Conservation (phyloP, 2,113 vertebrate genomes). For the Anhinga anhinga region DNA sequence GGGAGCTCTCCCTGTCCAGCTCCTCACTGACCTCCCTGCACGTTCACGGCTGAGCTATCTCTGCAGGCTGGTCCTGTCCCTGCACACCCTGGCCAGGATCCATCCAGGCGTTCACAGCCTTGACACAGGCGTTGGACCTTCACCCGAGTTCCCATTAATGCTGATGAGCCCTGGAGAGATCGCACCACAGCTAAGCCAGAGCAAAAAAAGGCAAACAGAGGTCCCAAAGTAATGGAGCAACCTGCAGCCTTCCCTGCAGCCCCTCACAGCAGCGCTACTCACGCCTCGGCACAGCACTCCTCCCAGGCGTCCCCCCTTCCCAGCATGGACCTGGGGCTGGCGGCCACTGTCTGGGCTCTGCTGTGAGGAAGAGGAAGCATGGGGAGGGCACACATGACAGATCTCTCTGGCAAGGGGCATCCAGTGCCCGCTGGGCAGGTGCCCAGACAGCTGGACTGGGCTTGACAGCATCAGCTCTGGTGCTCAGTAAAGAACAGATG, state of each 20-base stretch:
- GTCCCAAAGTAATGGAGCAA: neutral
- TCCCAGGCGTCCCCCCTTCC: neutral
- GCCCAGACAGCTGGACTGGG: neutral
- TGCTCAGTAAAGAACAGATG: neutral
- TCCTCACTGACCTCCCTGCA: neutral
- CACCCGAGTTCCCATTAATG: neutral
- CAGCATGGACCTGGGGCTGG: neutral
- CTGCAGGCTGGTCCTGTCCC: neutral
- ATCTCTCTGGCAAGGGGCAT: neutral
- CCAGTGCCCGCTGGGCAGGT: neutral
- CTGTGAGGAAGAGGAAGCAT: neutral
- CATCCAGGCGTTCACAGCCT: neutral
- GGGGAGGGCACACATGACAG: neutral
- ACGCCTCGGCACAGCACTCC: neutral
- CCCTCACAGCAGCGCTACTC: neutral
- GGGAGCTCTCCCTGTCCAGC: neutral
- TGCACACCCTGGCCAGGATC: neutral
- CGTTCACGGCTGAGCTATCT: neutral
- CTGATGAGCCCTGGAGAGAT: neutral
- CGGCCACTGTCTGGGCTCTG: neutral
- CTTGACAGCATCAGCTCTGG: rapidly evolving
- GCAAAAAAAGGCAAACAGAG: neutral
- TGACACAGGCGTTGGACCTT: neutral
- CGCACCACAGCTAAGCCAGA: neutral
- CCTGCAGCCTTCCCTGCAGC: neutral